Base-by-base conservation (phyloP, 1,140 invertebrate genomes). In the Luehdorfia chinensis region DNA sequence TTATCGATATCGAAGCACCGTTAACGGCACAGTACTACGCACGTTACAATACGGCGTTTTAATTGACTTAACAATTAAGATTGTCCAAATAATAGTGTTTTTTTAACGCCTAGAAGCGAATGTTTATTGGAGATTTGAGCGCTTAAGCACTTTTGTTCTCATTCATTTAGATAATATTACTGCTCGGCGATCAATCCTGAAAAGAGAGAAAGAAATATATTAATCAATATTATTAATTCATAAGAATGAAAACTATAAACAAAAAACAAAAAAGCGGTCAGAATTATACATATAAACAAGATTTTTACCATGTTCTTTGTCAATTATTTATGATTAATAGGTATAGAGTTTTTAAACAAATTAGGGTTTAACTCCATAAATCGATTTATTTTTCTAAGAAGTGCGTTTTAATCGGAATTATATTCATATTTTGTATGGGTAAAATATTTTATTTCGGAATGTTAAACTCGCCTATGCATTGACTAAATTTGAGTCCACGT, bases 101-200 rank as follows among this genome's bases (percentile, higher is more conserved):
- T 37, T 56, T 48, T 59, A 59, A 59, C 51, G 56, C 48, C 53
- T 63, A 64, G 32, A 48, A 61, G 51, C 54, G 32, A 70, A 51
- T 52, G 64, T 70, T 71, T 65, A 43, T 73, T 59, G 41, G 49
- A 59, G 49, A 46, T 47, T 41, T 59, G 56, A 67, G 68, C 55
- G 69, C 66, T 49, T 52, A 25, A 58, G 66, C 76, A 78, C 75
- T 66, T 60, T 62, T 66, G 58, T 59, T 69, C 55, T 76, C 65
- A 73, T 70, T 65, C 55, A 59, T 67, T 60, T 55, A 63, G 65
- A 62, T 13, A 43, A 43, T 25, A 14, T 27, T 60, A 66, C 66
- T 72, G 60, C 48, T 80, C 65, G 66, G 63, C 67, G 59, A 71
- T 61, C 61, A 67, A 74, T 75, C 73, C 80, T 84, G 80, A 27